These are phyloP conservation scores for Nibea albiflora DNA, from an alignment of 2,113 vertebrate genomes.

Conservation along the genomic window DNA sequence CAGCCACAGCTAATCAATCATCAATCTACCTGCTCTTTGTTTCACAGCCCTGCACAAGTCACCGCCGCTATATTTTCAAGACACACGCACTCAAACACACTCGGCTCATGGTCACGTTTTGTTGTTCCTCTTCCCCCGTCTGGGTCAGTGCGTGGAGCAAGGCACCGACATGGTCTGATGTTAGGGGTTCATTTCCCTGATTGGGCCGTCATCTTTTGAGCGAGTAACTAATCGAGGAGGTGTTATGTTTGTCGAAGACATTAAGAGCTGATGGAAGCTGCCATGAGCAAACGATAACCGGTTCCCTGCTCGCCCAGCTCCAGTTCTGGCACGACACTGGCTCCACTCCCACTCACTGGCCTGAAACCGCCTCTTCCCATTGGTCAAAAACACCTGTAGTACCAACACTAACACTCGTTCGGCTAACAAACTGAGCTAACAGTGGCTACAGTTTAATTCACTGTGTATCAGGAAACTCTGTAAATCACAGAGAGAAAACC, in stretches of 20 bases:
- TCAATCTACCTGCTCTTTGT: slow-evolving; percentile 73
- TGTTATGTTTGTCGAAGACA: neutral
- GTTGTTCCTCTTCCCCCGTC: neutral
- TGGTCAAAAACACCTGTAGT: too few relatives aligned
- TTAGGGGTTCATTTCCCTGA: slow-evolving; percentile 9
- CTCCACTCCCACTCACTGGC: too few relatives aligned
- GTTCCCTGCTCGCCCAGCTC: too few relatives aligned
- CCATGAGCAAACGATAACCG: too few relatives aligned
- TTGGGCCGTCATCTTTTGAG: neutral
- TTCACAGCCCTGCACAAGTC: slow-evolving; percentile 45
- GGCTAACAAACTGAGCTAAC: too few relatives aligned
- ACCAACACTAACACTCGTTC: too few relatives aligned
- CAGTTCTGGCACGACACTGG: too few relatives aligned
- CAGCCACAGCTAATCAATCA: slow-evolving; percentile 76
- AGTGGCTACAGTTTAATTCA: too few relatives aligned
- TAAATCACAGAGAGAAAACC: too few relatives aligned
- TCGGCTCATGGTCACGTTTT: neutral
- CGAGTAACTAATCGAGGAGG: slow-evolving; percentile 9
- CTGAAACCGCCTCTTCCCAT: too few relatives aligned
- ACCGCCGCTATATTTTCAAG: slow-evolving; percentile 3
- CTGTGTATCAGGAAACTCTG: too few relatives aligned
- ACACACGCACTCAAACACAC: slow-evolving; percentile 35
- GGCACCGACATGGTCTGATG: neutral
- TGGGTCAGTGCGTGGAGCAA: slow-evolving; percentile 26
- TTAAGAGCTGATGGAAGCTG: neutral